Conservation (phyloP, 2,797 vertebrate genomes). For the Steatocranus sp. region DNA sequence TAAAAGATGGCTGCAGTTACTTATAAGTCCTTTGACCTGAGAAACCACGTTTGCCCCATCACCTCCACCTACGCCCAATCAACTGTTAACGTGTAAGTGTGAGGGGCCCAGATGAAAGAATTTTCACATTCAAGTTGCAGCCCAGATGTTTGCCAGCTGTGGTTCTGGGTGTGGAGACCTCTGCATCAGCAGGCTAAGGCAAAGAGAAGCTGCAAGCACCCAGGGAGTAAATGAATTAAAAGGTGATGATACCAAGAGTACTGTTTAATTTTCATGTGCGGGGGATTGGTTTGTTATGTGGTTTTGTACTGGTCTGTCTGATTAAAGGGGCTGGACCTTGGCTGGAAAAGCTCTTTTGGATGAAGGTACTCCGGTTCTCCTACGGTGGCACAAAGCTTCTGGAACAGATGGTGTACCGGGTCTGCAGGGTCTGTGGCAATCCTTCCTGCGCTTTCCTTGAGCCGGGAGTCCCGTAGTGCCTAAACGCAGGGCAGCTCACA, state of each 20-base stretch:
- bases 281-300: background rate
- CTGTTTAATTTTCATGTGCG: background rate
- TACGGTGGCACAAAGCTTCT: background rate
- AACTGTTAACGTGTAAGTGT: background rate
- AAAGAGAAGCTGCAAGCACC: background rate
- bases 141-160: background rate
- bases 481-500: background rate
- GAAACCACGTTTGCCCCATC: background rate
- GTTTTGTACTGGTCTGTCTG: background rate
- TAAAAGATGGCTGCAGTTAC: background rate
- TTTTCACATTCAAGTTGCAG: background rate
- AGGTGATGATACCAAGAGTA: accelerated
- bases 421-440: background rate
- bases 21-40: background rate
- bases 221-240: background rate
- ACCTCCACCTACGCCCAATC: background rate
- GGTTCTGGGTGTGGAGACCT: background rate
- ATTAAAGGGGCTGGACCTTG: background rate
- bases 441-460: constrained; percentile 7
- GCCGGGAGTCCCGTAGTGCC: background rate
- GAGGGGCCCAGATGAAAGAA: background rate
- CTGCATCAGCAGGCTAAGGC: background rate
- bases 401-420: background rate
- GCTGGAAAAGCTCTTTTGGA: background rate
- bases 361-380: background rate